Base-by-base conservation (phyloP, 2,797 vertebrate genomes). In the Hippopotamyrus pictus region DNA sequence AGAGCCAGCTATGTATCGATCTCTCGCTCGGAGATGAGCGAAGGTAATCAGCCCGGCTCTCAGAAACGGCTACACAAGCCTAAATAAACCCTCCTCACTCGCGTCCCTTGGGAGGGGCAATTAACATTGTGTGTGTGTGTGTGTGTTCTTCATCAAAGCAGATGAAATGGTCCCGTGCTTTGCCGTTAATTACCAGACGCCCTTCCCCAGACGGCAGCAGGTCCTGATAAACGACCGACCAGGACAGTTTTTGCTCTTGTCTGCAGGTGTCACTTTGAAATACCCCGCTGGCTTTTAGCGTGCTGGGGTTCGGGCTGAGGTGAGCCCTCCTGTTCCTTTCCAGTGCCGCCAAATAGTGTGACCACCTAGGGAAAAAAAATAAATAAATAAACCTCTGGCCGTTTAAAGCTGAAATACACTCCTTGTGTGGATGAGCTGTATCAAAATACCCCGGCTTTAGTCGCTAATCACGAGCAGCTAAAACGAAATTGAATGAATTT, bases 201-300 rank as follows among this genome's bases (percentile, higher is more conserved):
- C 84, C 84, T 41, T 57, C 84, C 48, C 6, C 84, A 4, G 92
- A 91, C 92, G 90, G 93, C 92, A 92, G 93, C 93, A 92, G 91
- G 90, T 88, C 11, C 90, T 93, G 92, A 91, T 92, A 94, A 95
- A 94, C 93, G 93, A 95, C 93, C 94, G 92, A 93, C 93, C 92
- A 95, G 91, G 92, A 92, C 50, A 90, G 90, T 92, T 93, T 93
- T 92, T 93, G 94, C 91, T 91, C 93, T 93, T 94, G 94, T 95
- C 94, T 94, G 92, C 93, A 91, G 92, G 92, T 92, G 93, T 94
- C 94, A 95, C 94, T 94, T 94, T 25, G 93, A 94, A 94, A 94
- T 91, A 92, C 88, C 84, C 48, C 29, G n/a, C 2, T 1, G 84
- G 51, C 84, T 41, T n/a, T 37, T 54, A 37, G 8, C 48, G 12